phyloP scores from a whole-genome alignment of 1,140 invertebrate genomes.

The Pomphorhynchus laevis region DNA sequence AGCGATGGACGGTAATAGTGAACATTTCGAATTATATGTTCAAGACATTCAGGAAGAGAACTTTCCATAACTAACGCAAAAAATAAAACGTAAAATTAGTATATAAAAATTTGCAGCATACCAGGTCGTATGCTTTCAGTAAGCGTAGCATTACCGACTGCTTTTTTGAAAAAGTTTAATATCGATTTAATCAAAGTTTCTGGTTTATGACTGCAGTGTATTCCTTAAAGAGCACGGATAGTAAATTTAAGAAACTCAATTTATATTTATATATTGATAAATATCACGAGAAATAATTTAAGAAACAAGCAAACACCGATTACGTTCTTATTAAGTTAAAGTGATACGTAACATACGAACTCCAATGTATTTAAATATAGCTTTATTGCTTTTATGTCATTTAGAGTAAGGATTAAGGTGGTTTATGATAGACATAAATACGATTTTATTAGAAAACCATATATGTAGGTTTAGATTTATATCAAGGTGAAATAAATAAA shows the following conservation, averaged over 20 bases:
- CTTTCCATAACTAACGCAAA: constrained; percentile 39
- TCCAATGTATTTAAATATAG: too few relatives aligned
- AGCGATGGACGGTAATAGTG: constrained; percentile 60
- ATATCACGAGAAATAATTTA: too few relatives aligned
- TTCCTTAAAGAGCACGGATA: constrained; percentile 13
- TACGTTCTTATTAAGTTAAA: constrained; percentile 11
- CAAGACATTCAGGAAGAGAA: constrained; percentile 37
- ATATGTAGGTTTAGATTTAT: too few relatives aligned
- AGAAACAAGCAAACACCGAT: constrained; percentile 9
- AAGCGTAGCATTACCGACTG: constrained; percentile 29
- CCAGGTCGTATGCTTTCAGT: constrained; percentile 40
- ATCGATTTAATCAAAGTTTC: constrained; percentile 50
- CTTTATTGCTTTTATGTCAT: too few relatives aligned
- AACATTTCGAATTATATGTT: constrained; percentile 58
- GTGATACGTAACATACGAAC: too few relatives aligned
- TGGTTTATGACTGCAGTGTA: constrained; percentile 39
- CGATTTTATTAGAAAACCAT: too few relatives aligned
- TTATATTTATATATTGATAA: too few relatives aligned
- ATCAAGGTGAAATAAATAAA: too few relatives aligned
- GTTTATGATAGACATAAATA: too few relatives aligned
- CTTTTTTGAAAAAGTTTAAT: constrained; percentile 55
- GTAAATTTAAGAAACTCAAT: too few relatives aligned
- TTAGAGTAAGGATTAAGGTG: too few relatives aligned
- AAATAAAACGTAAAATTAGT: constrained; percentile 10
- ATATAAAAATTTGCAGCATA: constrained; percentile 8